Percentiles rank a stretch among this genome's conserved stretches.
Evolutionary conservation across 2,797 vertebrate species (phyloP).

Genomic region (Gallirallus australis): DNA sequence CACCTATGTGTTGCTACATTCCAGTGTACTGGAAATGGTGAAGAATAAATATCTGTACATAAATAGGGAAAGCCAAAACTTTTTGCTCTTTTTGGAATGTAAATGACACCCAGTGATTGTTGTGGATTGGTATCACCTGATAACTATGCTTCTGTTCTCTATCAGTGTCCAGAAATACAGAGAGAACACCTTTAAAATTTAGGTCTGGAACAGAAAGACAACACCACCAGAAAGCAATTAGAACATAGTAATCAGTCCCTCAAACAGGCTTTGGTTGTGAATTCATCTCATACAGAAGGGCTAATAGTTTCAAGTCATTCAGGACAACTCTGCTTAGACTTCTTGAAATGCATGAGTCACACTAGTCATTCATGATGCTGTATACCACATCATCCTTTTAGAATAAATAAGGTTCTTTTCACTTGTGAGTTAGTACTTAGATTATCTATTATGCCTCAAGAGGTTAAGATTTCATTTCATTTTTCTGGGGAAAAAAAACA

Average conservation of each 20-base stretch:
- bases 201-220: not conserved
- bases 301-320: not conserved
- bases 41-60: not conserved
- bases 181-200: not conserved
- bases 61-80: not conserved
- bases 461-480: not conserved
- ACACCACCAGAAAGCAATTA: not conserved
- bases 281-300: not conserved
- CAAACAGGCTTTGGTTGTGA: not conserved
- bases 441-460: not conserved
- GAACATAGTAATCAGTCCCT: not conserved
- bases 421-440: not conserved
- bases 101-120: not conserved
- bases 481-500: not conserved
- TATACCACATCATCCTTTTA: not conserved
- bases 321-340: not conserved
- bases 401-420: not conserved
- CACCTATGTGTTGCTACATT: not conserved
- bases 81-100: not conserved
- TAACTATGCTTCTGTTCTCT: not conserved
- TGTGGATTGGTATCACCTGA: not conserved
- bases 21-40: not conserved
- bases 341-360: not conserved
- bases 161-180: accelerated
- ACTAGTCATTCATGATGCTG: not conserved